Percentiles rank a stretch among this genome's conserved stretches.
These are phyloP conservation scores for Onychostoma macrolepis DNA, from an alignment of 2,113 vertebrate genomes.

Conservation along the genomic window DNA sequence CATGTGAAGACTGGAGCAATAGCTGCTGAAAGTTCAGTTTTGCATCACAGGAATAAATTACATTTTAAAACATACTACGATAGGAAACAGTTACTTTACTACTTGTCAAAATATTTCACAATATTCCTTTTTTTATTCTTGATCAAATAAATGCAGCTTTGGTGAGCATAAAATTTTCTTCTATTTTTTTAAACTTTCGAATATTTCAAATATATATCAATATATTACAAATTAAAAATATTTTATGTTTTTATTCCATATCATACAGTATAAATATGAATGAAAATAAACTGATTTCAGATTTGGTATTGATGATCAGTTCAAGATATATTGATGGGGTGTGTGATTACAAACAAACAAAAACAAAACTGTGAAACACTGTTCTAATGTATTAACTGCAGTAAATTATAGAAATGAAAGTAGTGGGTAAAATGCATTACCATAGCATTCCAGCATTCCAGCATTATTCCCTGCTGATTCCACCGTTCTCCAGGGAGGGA, in stretches of 20 bases:
- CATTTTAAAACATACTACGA: too few relatives aligned
- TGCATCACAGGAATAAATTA: too few relatives aligned
- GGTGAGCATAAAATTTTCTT: too few relatives aligned
- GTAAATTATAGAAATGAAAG: not conserved
- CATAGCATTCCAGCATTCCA: constrained; percentile 15
- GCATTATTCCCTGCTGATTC: constrained; percentile 12
- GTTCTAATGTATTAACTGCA: not conserved
- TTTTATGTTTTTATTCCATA: not conserved
- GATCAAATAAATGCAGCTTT: too few relatives aligned
- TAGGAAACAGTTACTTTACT: too few relatives aligned
- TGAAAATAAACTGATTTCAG: not conserved
- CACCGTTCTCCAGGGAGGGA: not conserved
- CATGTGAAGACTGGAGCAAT: not conserved
- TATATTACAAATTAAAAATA: not conserved
- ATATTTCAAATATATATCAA: not conserved
- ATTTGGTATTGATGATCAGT: not conserved
- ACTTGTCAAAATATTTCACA: too few relatives aligned
- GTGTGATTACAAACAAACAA: not conserved
- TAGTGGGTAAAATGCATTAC: not conserved
- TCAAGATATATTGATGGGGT: not conserved
- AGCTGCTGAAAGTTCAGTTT: not conserved
- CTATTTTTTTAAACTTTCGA: too few relatives aligned
- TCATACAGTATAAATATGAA: not conserved
- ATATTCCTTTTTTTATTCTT: too few relatives aligned
- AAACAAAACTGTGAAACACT: not conserved